Conservation (phyloP, 2,888 invertebrate genomes). For the Sinhomidia bicolor region DNA sequence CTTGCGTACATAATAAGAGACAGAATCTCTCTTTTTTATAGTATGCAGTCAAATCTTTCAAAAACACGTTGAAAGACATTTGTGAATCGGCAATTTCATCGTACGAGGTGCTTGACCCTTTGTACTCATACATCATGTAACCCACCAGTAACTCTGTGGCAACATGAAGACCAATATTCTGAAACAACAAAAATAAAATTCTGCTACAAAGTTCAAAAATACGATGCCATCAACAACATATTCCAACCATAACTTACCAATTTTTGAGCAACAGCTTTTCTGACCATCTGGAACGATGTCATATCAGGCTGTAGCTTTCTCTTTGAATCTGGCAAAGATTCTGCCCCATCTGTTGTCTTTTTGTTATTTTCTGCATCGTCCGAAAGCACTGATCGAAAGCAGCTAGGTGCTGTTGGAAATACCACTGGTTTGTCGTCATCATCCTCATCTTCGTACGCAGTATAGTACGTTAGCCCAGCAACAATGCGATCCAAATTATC, state of each 20-base stretch:
- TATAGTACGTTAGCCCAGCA: conserved; percentile 70
- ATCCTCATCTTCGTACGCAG: conserved; percentile 26
- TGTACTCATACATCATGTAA: conserved; percentile 78
- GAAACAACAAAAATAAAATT: neutral
- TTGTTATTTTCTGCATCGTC: neutral
- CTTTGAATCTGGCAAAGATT: neutral
- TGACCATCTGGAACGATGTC: conserved; percentile 43
- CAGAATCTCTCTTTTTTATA: conserved; percentile 76
- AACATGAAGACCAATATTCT: conserved; percentile 72
- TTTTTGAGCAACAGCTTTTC: conserved; percentile 69
- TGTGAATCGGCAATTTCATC: conserved; percentile 75
- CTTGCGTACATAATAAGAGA: conserved; percentile 75
- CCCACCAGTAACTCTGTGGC: conserved; percentile 75
- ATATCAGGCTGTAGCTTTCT: neutral
- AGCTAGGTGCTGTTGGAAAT: conserved; percentile 37
- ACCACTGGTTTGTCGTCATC: conserved; percentile 44
- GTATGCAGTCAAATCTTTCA: conserved; percentile 69
- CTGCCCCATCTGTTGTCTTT: neutral
- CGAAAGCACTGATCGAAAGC: conserved; percentile 20
- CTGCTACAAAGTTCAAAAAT: neutral
- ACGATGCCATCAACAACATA: neutral
- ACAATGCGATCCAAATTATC: conserved; percentile 70
- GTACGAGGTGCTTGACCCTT: conserved; percentile 72
- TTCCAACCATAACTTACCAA: conserved; percentile 67
- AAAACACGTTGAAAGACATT: conserved; percentile 46